Percentiles rank a stretch among this genome's conserved stretches.
Conservation (phyloP, 2,113 vertebrate genomes). For the Urocynchramus pylzowi region DNA sequence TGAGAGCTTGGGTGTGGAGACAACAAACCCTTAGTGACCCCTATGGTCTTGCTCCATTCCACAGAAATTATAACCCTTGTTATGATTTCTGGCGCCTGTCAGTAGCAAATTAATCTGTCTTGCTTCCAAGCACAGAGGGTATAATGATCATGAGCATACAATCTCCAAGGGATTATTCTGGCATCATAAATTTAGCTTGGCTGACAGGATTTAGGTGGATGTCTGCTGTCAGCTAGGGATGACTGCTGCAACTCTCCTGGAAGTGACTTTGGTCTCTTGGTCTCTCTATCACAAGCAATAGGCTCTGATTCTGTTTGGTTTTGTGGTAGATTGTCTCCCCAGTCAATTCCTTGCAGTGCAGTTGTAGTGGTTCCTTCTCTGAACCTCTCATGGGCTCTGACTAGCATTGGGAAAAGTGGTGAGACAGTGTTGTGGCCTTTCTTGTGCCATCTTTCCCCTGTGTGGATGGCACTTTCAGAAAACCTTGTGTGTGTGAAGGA, state of each 20-base stretch:
- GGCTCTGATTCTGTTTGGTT: not conserved
- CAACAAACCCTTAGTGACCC: not conserved
- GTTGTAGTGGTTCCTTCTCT: not conserved
- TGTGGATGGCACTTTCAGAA: not conserved
- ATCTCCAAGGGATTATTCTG: not conserved
- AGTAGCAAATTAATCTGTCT: not conserved
- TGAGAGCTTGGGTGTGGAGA: not conserved
- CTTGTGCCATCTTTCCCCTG: not conserved
- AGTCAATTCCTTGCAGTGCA: not conserved
- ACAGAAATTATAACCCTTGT: not conserved
- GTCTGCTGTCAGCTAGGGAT: not conserved
- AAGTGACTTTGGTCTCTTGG: not conserved
- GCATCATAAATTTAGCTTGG: not conserved
- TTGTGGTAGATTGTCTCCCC: not conserved
- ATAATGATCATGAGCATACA: not conserved
- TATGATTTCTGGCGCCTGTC: not conserved
- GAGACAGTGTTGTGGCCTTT: not conserved
- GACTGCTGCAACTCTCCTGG: not conserved
- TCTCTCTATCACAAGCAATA: not conserved
- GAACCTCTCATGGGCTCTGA: not conserved
- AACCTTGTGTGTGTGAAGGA: not conserved
- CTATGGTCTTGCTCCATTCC: not conserved
- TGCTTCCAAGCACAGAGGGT: not conserved
- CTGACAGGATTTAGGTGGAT: not conserved
- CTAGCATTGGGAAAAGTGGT: accelerated